Conservation (phyloP, 30 jellyfish, hydroid and myxozoan species). For the Chrysaora quinquecirrha region DNA sequence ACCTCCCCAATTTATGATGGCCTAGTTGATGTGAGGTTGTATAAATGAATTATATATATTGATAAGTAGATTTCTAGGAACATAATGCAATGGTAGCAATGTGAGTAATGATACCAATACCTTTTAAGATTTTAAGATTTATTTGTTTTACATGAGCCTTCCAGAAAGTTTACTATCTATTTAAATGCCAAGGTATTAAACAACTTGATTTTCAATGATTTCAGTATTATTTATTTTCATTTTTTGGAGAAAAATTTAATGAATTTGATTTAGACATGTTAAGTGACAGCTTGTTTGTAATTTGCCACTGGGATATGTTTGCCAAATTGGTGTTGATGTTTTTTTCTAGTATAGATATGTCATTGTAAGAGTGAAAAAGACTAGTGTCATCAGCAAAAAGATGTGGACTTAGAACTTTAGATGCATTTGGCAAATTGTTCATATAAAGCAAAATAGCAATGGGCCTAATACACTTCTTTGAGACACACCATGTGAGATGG, state of each 20-base stretch:
- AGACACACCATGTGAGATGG: too few relatives aligned
- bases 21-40: conserved; percentile 31
- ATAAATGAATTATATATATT: conserved; percentile 18
- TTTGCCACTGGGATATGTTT: neutral
- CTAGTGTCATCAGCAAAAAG: too few relatives aligned
- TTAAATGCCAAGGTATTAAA: conserved; percentile 15
- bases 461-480: too few relatives aligned
- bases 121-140: conserved; percentile 24
- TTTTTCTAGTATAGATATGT: conserved; percentile 1
- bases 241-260: neutral
- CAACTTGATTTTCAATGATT: neutral
- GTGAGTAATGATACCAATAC: conserved; percentile 32
- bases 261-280: neutral
- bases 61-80: conserved; percentile 17
- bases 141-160: conserved; percentile 21
- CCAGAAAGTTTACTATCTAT: conserved; percentile 30
- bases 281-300: conserved; percentile 2
- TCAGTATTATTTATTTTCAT: neutral
- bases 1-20: conserved; percentile 25
- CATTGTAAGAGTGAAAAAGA: too few relatives aligned
- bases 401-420: too few relatives aligned
- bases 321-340: neutral
- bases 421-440: too few relatives aligned
- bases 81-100: conserved; percentile 6
- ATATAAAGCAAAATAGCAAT: too few relatives aligned